Evolutionary conservation across 2,888 invertebrate species (phyloP).

Genomic region (Hemaris fuciformis): DNA sequence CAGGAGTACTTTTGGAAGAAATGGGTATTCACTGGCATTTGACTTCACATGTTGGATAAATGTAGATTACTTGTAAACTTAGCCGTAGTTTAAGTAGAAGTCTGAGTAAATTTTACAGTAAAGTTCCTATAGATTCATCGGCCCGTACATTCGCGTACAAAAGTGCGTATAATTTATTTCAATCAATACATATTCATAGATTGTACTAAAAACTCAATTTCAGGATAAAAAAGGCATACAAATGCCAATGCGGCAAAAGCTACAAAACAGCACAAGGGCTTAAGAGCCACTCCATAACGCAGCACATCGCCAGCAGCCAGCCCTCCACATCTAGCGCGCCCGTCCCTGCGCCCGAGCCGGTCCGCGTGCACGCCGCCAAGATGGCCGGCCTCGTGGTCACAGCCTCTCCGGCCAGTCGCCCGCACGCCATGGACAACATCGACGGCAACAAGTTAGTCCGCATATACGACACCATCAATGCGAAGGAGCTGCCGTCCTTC

Average conservation of each 20-base stretch:
- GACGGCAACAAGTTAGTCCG: slow-evolving; percentile 67
- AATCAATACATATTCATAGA: no score
- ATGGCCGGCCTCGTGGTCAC: slow-evolving; percentile 67
- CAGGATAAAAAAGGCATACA: slow-evolving; percentile 89
- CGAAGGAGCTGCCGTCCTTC: slow-evolving; percentile 63
- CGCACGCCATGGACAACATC: slow-evolving; percentile 45
- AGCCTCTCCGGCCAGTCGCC: slow-evolving; percentile 56
- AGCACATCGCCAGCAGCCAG: slow-evolving; percentile 47
- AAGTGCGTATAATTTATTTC: neutral
- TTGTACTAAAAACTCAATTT: slow-evolving; percentile 34
- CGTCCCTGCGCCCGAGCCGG: slow-evolving; percentile 19
- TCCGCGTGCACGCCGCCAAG: slow-evolving; percentile 39
- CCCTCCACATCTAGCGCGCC: slow-evolving; percentile 29
- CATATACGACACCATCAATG: slow-evolving; percentile 67
- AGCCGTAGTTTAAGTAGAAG: neutral
- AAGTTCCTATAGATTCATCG: neutral
- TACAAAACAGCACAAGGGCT: slow-evolving; percentile 91
- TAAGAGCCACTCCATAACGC: slow-evolving; percentile 84
- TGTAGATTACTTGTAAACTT: neutral
- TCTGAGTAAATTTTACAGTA: neutral
- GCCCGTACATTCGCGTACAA: neutral
- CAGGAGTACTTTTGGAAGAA: slow-evolving; percentile 75
- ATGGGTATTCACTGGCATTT: slow-evolving; percentile 53
- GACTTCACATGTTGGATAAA: neutral
- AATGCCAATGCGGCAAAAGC: slow-evolving; percentile 92